Evolutionary conservation across 2,113 vertebrate genomes (phyloP), one percentile per base, ranked within the genome.

Genomic region (Cercopithecus mona): DNA sequence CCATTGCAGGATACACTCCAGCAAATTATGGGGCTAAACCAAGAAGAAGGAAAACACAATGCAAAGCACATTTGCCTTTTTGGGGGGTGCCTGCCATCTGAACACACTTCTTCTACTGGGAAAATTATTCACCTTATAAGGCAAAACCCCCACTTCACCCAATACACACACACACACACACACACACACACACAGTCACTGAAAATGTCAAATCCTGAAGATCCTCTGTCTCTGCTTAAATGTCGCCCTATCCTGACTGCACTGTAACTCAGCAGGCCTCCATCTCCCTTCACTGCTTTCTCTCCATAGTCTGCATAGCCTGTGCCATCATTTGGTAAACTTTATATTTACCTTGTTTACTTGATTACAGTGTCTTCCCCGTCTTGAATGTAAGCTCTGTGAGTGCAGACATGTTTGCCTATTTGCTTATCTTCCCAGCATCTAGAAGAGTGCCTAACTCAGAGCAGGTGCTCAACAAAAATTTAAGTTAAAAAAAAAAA

Each of bases 1-100:
- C 68, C 93, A 57, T 0, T 9, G 45, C 48, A 93, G 32, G 55
- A 84, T n/a, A 30, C 11, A 3, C 64, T 79, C 64, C 91, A 80
- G 64, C 61, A 93, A 75, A 79, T 66, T 55, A 57, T 5, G 32
- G 16, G 38, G 59, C 48, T 93, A 93, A 85, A 88, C 8, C 43
- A 76, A 96, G 70, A 48, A 82, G 92, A 92, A 73, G 18, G 50
- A 61, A 97, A 86, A 80, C 35, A 86, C 22, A 50, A 25, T 5
- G 22, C 35, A 48, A 79, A 93, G 18, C 22, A 32, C 11, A 22
- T 61, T 11, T 75, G 38, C 18, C 27, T 78, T 88, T 18, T 64
- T 48, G 30, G 16, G 14, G 27, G 10, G 13, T 73, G 20, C 40
- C 17, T 3, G 84, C 61, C 22, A 85, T 48, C 20, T 87, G 27